phyloP scores from a whole-genome alignment of 2,888 invertebrate species.

The Trileptium ribeirensis region DNA sequence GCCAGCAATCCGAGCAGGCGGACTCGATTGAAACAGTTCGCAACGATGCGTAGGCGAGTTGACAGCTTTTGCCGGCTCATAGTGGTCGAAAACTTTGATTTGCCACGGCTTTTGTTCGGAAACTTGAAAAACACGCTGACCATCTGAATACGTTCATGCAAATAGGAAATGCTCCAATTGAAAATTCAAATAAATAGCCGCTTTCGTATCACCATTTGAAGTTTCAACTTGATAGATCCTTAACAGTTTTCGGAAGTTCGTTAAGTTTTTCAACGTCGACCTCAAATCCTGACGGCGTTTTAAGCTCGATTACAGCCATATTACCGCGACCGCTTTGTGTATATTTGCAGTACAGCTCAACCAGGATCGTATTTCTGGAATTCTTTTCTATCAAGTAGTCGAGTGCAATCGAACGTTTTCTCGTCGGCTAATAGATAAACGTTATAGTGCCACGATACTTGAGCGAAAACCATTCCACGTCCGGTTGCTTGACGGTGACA shows the following conservation, averaged over 20 bases:
- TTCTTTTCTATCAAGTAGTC: neutral
- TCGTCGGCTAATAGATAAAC: slow-evolving; percentile 58
- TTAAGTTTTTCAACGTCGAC: slow-evolving; percentile 46
- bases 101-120: slow-evolving; percentile 77
- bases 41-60: neutral
- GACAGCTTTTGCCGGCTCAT: slow-evolving; percentile 62
- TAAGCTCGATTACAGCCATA: slow-evolving; percentile 54
- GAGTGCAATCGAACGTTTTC: slow-evolving; percentile 45
- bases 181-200: slow-evolving; percentile 54
- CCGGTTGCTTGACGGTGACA: slow-evolving; percentile 62
- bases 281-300: slow-evolving; percentile 47
- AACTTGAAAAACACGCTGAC: slow-evolving; percentile 72
- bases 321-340: slow-evolving; percentile 46
- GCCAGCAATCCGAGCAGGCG: slow-evolving; percentile 20
- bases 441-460: slow-evolving; percentile 70
- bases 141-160: slow-evolving; percentile 78
- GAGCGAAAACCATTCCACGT: slow-evolving; percentile 61
- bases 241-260: slow-evolving; percentile 39
- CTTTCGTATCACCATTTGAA: slow-evolving; percentile 52
- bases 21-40: neutral
- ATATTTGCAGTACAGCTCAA: slow-evolving; percentile 49
- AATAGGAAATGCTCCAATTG: slow-evolving; percentile 45
- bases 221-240: slow-evolving; percentile 51
- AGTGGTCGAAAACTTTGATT: slow-evolving; percentile 79
- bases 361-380: neutral